Conservation (phyloP, 2,797 vertebrate genomes). For the Megalops cyprinoides region DNA sequence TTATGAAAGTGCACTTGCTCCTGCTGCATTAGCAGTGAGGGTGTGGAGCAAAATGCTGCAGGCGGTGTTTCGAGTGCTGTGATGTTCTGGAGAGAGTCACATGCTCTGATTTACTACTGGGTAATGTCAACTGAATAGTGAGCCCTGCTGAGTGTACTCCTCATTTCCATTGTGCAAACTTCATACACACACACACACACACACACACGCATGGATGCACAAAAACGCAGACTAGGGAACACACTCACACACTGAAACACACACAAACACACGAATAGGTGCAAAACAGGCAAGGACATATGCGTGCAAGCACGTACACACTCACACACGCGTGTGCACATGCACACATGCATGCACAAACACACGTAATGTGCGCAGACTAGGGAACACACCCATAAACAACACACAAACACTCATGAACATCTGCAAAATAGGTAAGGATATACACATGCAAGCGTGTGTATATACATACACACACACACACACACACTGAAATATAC, state of each 20-base stretch:
- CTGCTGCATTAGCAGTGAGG: background rate
- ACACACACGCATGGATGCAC: background rate
- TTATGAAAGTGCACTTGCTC: constrained; percentile 15
- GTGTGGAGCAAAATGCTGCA: background rate
- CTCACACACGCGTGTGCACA: background rate
- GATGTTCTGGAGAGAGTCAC: background rate
- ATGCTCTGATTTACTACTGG: background rate
- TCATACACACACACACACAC: background rate
- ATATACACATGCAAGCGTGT: no score
- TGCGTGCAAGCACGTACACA: background rate
- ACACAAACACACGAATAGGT: background rate
- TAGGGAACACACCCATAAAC: no score
- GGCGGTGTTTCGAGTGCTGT: constrained; percentile 7
- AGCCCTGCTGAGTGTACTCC: background rate
- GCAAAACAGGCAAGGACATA: background rate
- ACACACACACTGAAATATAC: background rate
- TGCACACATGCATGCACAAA: no score
- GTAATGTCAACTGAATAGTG: background rate
- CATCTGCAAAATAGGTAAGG: no score
- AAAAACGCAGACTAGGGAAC: no score
- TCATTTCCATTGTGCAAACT: background rate
- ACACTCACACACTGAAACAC: background rate
- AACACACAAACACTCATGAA: no score
- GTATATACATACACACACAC: background rate
- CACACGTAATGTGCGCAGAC: no score